Base-by-base conservation (phyloP, 2,797 vertebrate species). In the Alca torda region DNA sequence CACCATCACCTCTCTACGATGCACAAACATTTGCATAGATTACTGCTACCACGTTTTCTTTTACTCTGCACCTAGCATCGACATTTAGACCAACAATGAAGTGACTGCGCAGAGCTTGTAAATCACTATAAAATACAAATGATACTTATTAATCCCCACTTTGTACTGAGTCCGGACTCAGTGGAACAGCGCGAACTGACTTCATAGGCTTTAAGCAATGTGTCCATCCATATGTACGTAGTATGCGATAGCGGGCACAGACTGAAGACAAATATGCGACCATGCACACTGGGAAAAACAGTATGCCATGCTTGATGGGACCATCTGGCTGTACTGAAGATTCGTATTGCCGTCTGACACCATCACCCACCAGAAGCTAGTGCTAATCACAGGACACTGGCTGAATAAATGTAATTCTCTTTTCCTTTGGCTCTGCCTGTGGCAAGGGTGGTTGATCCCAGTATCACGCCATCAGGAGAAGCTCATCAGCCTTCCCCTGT, bases 401-500 rank as follows among this genome's bases (percentile, higher is more conserved):
- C 21, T 37, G 28, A 51, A 60, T 16, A 61, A 75, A 45, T 3
- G 2, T 24, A 45, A 56, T 54, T 37, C n/a, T 73, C 28, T 63
- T 43, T 41, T 54, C 46, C 61, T 56, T 35, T 0, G 1, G 12
- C 61, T 65, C 30, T 69, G 56, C 20, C 72, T 45, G 15, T 33
- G 41, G 35, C 37, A 43, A 37, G 43, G 3, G 13, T 0, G 0
- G 21, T 16, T 35, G 25, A 33, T 57, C 17, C 48, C 75, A 16
- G 20, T 10, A 68, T 9, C 41, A n/a, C 0, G 0, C 11, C 2
- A 0, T 13, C 16, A 53, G 26, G 5, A 57, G 50, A 10, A 59
- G 45, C 65, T 68, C 8, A 1, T 51, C 70, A 85, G 35, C 61
- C 43, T 41, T 61, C 8, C 16, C 68, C n/a, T 60, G 20, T 12